Evolutionary conservation across 2,888 invertebrate genomes (phyloP), one percentile per base, ranked within the genome.

Genomic region (Drosophila cognata): DNA sequence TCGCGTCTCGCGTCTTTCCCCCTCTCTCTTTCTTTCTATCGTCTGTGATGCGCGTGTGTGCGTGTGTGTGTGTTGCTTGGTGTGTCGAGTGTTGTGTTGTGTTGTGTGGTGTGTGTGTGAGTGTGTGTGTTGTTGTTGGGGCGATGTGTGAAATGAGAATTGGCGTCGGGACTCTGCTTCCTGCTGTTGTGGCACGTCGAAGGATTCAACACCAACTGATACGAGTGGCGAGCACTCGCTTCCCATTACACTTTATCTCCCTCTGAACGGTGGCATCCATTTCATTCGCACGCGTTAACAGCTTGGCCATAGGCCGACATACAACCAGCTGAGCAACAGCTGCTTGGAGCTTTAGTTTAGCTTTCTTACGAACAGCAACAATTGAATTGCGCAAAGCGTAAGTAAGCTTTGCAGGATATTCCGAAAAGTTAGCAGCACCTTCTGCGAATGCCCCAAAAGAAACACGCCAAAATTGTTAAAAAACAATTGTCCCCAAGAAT

Each of bases 191-290:
- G 83, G 81, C 89, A 84, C 80, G 86, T 82, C 83, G 80, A 83
- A 81, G 83, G 83, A 77, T 89, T 89, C 83, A 87, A 90, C 88
- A 86, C 84, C 83, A 90, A 91, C 91, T 91, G 84, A 91, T 81
- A 71, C 66, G 62, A 43, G 11, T 61, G 41, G 28, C 60, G 41
- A 52, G 60, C 68, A 63, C 18, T 48, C 46, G 59, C 56, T 52
- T 55, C 36, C 33, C 66, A 59, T 52, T 59, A 65, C 61, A 56
- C 55, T 28, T 56, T 16, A n/a, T 38, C 16, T 36, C 55, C 7
- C n/a, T 13, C 28, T 38, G 7, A 38, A 38, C 55, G 55, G 38
- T 38, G 56, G 38, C 56, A 56, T 56, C 56, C 38, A 28, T 55
- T 56, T 56, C 46, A 16, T 46, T 46, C 46, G 25, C 46, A 25